A percentile compares a stretch with the other conserved stretches of the same genome.
phyloP scores from a whole-genome alignment of 2,113 vertebrate species.

The Pheucticus melanocephalus region DNA sequence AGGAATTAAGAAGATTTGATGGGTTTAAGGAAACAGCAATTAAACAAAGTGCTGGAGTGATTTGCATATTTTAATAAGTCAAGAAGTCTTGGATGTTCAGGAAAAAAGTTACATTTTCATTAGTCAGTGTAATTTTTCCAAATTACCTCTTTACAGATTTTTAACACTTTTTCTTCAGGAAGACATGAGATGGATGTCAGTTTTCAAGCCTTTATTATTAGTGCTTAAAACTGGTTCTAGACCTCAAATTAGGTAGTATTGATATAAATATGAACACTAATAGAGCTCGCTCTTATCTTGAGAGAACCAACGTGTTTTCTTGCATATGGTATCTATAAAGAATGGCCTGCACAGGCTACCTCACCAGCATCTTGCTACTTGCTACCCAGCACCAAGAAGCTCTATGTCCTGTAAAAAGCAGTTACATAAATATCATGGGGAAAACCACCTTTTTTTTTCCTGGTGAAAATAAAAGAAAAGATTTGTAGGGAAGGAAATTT shows the following conservation, averaged over 20 bases:
- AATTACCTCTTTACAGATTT: background rate
- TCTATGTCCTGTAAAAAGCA: background rate
- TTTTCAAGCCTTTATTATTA: background rate
- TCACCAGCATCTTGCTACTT: background rate
- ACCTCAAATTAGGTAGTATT: background rate
- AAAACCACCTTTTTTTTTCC: background rate
- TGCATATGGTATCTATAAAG: background rate
- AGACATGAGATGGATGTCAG: background rate
- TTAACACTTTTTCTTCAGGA: conserved; percentile 9
- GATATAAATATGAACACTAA: background rate
- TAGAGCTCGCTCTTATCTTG: background rate
- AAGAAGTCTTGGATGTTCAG: conserved; percentile 2
- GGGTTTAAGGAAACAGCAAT: conserved; percentile 60
- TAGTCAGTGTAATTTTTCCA: conserved; percentile 8
- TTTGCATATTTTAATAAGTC: conserved; percentile 62
- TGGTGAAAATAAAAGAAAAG: background rate
- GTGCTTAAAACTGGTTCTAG: background rate
- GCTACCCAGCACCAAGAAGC: background rate
- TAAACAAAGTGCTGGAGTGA: conserved; percentile 48
- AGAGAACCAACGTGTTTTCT: fast-evolving
- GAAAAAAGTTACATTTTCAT: background rate
- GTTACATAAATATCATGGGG: background rate
- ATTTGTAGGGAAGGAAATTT: background rate
- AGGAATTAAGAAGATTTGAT: conserved; percentile 59
- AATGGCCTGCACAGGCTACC: background rate